Evolutionary conservation across 2,888 invertebrate genomes (phyloP).

Genomic region (Timema cristinae): DNA sequence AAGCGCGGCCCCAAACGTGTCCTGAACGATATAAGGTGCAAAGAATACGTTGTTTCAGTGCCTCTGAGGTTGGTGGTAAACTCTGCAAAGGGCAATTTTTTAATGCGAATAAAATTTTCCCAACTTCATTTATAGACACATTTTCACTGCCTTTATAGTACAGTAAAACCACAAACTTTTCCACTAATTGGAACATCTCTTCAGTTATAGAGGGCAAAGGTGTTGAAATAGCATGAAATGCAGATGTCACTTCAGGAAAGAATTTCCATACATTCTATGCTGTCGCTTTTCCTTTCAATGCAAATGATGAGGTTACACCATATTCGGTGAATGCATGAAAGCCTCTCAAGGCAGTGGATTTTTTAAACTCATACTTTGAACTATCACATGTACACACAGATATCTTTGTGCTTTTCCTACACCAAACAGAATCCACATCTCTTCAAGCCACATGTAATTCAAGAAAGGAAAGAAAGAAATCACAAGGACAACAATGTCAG

Average conservation of each 20-base stretch:
- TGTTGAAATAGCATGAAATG: constrained; percentile 2
- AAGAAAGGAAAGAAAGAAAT: constrained; percentile 11
- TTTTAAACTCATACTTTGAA: constrained; percentile 11
- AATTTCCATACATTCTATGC: constrained; percentile 16
- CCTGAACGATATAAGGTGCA: neutral
- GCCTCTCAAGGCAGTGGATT: constrained; percentile 14
- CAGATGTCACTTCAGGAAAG: neutral
- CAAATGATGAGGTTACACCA: constrained; percentile 19
- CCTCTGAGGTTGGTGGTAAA: neutral
- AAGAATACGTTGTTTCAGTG: neutral
- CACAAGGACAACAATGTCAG: neutral
- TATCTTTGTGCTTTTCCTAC: constrained; percentile 1
- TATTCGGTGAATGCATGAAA: constrained; percentile 21
- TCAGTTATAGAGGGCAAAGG: neutral
- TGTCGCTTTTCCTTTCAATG: constrained; percentile 7
- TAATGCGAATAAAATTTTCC: neutral
- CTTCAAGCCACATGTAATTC: neutral
- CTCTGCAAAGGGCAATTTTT: neutral
- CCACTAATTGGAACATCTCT: neutral
- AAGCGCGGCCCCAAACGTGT: neutral
- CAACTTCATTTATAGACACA: neutral
- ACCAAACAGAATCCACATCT: constrained; percentile 16
- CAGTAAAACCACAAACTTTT: neutral
- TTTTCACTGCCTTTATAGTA: neutral
- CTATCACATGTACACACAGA: constrained; percentile 19